A percentile compares a stretch with the other conserved stretches of the same genome.
phyloP scores from a whole-genome alignment of 2,113 vertebrate genomes.

The Zapornia atra region DNA sequence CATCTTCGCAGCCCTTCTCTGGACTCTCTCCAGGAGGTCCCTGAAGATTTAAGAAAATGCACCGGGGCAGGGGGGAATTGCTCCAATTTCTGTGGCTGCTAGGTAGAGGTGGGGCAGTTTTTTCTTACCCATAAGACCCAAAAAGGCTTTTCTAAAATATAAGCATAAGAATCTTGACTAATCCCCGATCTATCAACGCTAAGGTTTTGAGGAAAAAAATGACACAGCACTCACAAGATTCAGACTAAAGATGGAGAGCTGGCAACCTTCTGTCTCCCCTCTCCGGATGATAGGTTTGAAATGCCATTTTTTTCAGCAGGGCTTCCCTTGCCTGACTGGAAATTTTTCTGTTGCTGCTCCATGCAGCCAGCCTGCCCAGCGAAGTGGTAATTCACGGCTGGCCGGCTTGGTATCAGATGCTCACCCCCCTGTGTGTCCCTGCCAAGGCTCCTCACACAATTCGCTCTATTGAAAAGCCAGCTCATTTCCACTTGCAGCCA shows the following conservation, averaged over 20 bases:
- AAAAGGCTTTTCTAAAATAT: not conserved
- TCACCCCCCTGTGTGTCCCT: not conserved
- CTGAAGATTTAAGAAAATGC: not conserved
- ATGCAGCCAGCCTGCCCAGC: not conserved
- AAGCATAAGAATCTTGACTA: not conserved
- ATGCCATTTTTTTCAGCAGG: constrained; percentile 10
- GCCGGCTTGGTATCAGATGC: constrained; percentile 1
- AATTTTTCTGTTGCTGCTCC: not conserved
- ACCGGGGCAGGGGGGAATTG: not conserved
- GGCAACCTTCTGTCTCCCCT: not conserved
- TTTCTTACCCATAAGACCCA: not conserved
- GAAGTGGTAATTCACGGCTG: not conserved
- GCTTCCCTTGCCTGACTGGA: constrained; percentile 23
- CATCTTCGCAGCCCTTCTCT: no score
- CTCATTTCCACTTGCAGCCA: constrained; percentile 52
- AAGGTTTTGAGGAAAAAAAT: not conserved
- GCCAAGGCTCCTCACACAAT: constrained; percentile 27
- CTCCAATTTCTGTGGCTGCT: not conserved
- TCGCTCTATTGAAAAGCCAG: not conserved
- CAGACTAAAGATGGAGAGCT: not conserved
- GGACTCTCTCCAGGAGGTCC: no score
- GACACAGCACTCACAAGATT: accelerated
- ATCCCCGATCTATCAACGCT: not conserved
- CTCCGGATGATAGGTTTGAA: not conserved
- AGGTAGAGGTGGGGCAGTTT: not conserved